phyloP scores from a whole-genome alignment of 1,140 invertebrate genomes.

The Alviniconcha marisindica region DNA sequence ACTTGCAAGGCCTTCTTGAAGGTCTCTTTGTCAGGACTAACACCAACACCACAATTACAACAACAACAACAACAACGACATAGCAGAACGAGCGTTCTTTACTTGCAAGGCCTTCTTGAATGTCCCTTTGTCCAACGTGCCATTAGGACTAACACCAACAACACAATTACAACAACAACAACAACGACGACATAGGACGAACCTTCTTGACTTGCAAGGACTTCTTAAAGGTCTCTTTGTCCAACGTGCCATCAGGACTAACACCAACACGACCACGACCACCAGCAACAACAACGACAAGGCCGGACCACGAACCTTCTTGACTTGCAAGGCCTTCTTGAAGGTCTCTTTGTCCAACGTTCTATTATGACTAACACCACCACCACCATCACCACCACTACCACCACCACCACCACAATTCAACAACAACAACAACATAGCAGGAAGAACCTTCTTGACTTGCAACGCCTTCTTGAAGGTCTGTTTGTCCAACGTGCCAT shows the following conservation, averaged over 20 bases:
- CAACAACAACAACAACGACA: too few species aligned
- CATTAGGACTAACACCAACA: neutral
- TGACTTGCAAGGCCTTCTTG: conserved; percentile 47
- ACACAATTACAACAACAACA: neutral
- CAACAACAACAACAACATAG: too few species aligned
- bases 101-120: conserved; percentile 50
- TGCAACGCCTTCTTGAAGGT: too few species aligned
- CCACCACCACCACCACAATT: too few species aligned
- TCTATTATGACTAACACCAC: conserved; percentile 41
- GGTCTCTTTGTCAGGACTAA: too few species aligned
- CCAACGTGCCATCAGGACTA: conserved; percentile 32
- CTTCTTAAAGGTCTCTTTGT: conserved; percentile 48
- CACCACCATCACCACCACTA: too few species aligned
- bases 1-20: too few species aligned
- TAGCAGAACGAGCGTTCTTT: too few species aligned
- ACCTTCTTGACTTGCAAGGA: conserved; percentile 50
- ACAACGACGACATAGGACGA: too few species aligned
- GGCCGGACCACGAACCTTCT: conserved; percentile 35
- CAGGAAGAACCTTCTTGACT: too few species aligned
- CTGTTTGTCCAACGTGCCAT: too few species aligned
- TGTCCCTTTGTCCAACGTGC: conserved; percentile 44
- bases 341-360: conserved; percentile 50
- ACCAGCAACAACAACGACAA: neutral
- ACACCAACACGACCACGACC: neutral
- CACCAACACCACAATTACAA: too few species aligned